Base-by-base conservation (phyloP, 2,888 invertebrate species). In the Torymus tubicola region DNA sequence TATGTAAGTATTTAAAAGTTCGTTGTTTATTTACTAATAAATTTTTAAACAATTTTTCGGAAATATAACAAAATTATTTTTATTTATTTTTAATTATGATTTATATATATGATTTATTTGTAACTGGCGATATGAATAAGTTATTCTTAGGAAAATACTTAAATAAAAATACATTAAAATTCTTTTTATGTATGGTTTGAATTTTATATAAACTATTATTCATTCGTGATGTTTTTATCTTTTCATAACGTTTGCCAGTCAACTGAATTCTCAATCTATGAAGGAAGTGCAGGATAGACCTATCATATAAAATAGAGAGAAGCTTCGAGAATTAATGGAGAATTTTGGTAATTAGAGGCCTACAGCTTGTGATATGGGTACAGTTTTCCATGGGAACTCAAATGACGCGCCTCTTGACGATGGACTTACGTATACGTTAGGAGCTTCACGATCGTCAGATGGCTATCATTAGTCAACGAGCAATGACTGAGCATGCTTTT, bases 391-490 rank as follows among this genome's bases (percentile, higher is more conserved):
- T 84, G 84, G 83, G 85, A 85, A 85, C 83, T 80, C 78, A 14
- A 21, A 61, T 68, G 74, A 64, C 74, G 68, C 75, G 53, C 64
- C 53, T 16, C 52, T 11, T 14, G 31, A 2, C 65, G 67, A 67
- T 21, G 5, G 21, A 52, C 13, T 31, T 52, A 58, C 70, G 61
- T 81, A 80, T 83, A 83, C 82, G 84, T 84, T 85, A 84, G 83
- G 84, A 84, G 85, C 31, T 31, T 4, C 70, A 60, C 81, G 81
- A 84, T 84, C 82, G 84, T 84, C 85, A 84, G 83, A 85, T 85
- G 85, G 84, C 77, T 80, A 82, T 83, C 85, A 83, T 85, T 85
- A 85, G 85, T 85, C 85, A 85, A 83, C 81, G 78, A 80, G 84
- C 80, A 78, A 79, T 73, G 73, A 81, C 77, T 77, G 77, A 77